Evolutionary conservation across 1,140 invertebrate genomes (phyloP), one percentile per base, ranked within the genome.

Genomic region (Cotesia typhae): DNA sequence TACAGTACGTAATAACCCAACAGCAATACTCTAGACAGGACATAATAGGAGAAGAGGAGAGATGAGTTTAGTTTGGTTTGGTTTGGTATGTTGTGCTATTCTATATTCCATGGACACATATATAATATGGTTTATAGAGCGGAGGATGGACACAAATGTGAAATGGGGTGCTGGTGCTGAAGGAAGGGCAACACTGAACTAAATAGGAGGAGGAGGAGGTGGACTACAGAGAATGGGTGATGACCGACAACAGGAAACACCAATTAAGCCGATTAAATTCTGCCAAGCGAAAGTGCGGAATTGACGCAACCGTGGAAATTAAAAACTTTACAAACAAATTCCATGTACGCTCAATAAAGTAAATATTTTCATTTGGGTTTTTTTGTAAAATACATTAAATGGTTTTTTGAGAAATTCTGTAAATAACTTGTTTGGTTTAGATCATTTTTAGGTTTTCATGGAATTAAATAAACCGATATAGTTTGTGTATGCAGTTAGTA

Each of bases 201-300:
- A 28, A 17, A 59, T 20, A 59, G 57, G 7, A 28, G 28, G 57
- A 28, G 7, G 57, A 59, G 20, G 17, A 17, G 17, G 17, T 17
- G 17, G 20, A 20, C 14, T 20, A 20, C n/a, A 5, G 17, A 17
- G n/a, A 9, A 66, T 72, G 70, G 71, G 57, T 72, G 74, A 65
- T 69, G 63, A 70, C 47, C 59, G 65, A 81, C 79, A 83, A 82
- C 83, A 81, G 85, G 84, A 87, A 86, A 79, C 77, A 80, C 77
- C 77, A 85, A 84, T 86, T 84, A 80, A 84, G 79, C 80, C 78
- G 82, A 85, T 86, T 86, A 86, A 87, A 71, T 66, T 35, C 47
- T 51, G 64, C 61, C 52, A 76, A 73, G 79, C 82, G 79, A 80
- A 83, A 83, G 82, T 80, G 79, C 81, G 81, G 78, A 85, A 83